A percentile compares a stretch with the other conserved stretches of the same genome.
These are phyloP conservation scores for Drosophila neotestacea DNA, from an alignment of 2,888 invertebrate species.

Conservation along the genomic window DNA sequence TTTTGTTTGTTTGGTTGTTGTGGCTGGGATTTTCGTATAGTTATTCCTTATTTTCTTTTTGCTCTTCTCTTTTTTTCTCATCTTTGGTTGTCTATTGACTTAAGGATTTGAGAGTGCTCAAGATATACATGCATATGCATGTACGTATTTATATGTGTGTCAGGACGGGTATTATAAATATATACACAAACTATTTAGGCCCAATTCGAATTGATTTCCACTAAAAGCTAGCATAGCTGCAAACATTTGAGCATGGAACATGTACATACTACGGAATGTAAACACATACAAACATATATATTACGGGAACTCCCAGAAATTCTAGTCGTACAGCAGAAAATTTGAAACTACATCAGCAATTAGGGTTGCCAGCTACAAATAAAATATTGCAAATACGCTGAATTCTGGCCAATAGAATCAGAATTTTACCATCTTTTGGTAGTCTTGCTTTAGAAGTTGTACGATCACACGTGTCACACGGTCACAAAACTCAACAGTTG, in stretches of 20 bases:
- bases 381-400: too few relatives aligned
- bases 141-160: constrained; percentile 15
- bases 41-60: constrained; percentile 3
- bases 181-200: constrained; percentile 27
- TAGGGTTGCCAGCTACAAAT: too few relatives aligned
- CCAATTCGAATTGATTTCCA: constrained; percentile 10
- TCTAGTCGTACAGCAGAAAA: background rate
- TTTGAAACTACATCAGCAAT: background rate
- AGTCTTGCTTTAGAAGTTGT: too few relatives aligned
- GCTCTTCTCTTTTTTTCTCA: constrained; percentile 6
- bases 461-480: too few relatives aligned
- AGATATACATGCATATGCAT: constrained; percentile 23
- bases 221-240: constrained; percentile 12
- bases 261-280: background rate
- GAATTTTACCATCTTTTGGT: too few relatives aligned
- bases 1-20: constrained; percentile 27
- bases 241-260: background rate
- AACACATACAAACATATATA: background rate
- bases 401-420: too few relatives aligned
- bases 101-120: constrained; percentile 39
- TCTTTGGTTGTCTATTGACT: constrained; percentile 13
- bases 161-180: constrained; percentile 49
- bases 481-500: too few relatives aligned
- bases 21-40: constrained; percentile 58
- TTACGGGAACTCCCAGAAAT: background rate